Evolutionary conservation across 2,797 vertebrate genomes (phyloP).

Genomic region (Epinephelus malabaricus): DNA sequence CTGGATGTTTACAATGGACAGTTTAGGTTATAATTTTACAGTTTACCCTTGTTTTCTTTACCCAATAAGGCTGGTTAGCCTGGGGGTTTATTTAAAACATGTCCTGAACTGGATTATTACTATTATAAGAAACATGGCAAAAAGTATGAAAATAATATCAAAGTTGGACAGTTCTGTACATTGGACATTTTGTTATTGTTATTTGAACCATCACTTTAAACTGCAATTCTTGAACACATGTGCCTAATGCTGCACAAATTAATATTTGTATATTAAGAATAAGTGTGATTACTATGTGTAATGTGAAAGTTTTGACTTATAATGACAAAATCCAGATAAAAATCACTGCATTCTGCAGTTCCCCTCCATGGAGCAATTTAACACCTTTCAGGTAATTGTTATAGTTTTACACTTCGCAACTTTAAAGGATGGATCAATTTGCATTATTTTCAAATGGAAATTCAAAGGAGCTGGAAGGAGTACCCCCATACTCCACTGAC

Average conservation of each 20-base stretch:
- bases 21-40: not conserved
- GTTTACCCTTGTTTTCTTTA: not conserved
- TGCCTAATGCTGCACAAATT: not conserved
- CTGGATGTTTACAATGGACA: not conserved
- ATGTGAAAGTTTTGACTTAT: not conserved
- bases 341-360: too few species aligned
- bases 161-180: not conserved
- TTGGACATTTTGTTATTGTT: slow-evolving; percentile 2
- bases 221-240: not conserved
- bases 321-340: too few species aligned
- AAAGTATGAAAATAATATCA: not conserved
- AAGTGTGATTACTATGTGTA: not conserved
- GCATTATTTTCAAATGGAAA: too few species aligned
- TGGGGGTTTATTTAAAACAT: not conserved
- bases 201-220: not conserved
- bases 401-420: too few species aligned
- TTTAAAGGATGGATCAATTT: too few species aligned
- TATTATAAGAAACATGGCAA: not conserved
- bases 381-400: too few species aligned
- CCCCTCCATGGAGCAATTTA: too few species aligned
- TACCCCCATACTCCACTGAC: too few species aligned
- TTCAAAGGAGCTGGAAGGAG: too few species aligned
- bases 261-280: not conserved
- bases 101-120: not conserved
- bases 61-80: not conserved